These are phyloP conservation scores for Eudyptes chrysolophus DNA, from an alignment of 2,113 vertebrate species.

Conservation along the genomic window DNA sequence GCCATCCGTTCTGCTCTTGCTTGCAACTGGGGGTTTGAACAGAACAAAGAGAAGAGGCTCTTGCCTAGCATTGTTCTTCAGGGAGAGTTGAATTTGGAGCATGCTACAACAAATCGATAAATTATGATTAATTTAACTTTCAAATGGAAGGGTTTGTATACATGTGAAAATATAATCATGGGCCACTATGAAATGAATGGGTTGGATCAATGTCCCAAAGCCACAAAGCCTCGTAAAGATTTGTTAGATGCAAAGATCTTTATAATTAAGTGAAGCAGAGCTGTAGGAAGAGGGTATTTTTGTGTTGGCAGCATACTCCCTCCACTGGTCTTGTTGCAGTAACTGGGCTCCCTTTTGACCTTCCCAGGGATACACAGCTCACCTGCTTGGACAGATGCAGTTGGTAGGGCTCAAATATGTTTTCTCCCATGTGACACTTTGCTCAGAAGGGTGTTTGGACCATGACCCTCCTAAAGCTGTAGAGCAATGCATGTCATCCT, in stretches of 20 bases:
- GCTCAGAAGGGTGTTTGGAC: not conserved
- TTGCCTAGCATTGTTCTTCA: not conserved
- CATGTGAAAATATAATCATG: not conserved
- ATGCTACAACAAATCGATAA: not conserved
- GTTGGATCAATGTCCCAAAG: not conserved
- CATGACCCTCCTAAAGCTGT: not conserved
- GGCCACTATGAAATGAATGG: not conserved
- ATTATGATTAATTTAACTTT: not conserved
- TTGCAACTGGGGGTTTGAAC: not conserved
- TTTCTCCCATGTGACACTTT: not conserved
- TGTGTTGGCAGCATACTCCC: not conserved
- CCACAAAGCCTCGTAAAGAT: not conserved
- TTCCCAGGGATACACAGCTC: not conserved
- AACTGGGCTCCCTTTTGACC: not conserved
- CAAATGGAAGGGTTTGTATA: not conserved
- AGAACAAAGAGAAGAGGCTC: not conserved
- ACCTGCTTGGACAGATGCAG: too few relatives aligned
- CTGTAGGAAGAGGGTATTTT: not conserved
- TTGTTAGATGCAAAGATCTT: not conserved
- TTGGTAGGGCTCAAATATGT: not conserved
- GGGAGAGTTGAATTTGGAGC: not conserved
- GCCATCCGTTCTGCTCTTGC: not conserved
- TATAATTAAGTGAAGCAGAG: not conserved
- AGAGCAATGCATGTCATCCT: not conserved
- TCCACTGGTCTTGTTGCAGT: not conserved